phyloP scores from a whole-genome alignment of 2,113 vertebrate species.

The Oceanites oceanicus region DNA sequence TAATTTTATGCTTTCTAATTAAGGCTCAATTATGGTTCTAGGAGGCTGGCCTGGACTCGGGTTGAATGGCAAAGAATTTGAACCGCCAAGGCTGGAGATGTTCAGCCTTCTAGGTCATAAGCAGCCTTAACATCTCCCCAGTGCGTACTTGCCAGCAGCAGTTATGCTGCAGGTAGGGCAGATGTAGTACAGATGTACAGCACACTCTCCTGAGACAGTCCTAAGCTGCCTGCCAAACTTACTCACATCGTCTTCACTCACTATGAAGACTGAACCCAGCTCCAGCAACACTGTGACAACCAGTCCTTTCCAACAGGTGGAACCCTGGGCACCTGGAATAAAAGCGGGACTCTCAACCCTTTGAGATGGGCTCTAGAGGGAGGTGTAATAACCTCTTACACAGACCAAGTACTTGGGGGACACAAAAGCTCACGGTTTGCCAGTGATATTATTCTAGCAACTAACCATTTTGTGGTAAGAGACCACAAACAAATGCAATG shows the following conservation, averaged over 20 bases:
- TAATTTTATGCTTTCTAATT: constrained; percentile 35
- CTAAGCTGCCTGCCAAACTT: not conserved
- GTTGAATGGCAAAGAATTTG: not conserved
- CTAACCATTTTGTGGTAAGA: not conserved
- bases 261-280: not conserved
- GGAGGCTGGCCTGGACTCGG: not conserved
- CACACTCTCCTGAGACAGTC: not conserved
- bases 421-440: not conserved
- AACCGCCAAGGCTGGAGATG: not conserved
- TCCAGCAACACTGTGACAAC: not conserved
- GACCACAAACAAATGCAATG: not conserved
- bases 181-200: not conserved
- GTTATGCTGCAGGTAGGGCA: not conserved
- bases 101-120: not conserved
- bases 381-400: not conserved
- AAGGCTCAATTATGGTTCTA: not conserved
- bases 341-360: not conserved
- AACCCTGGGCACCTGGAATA: not conserved
- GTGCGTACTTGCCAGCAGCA: rapidly evolving
- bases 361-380: not conserved
- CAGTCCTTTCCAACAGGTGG: not conserved
- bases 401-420: too few relatives aligned
- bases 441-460: not conserved
- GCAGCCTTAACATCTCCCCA: not conserved
- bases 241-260: not conserved